Evolutionary conservation across 2,113 vertebrate species (phyloP).

Genomic region (Micromys minutus): DNA sequence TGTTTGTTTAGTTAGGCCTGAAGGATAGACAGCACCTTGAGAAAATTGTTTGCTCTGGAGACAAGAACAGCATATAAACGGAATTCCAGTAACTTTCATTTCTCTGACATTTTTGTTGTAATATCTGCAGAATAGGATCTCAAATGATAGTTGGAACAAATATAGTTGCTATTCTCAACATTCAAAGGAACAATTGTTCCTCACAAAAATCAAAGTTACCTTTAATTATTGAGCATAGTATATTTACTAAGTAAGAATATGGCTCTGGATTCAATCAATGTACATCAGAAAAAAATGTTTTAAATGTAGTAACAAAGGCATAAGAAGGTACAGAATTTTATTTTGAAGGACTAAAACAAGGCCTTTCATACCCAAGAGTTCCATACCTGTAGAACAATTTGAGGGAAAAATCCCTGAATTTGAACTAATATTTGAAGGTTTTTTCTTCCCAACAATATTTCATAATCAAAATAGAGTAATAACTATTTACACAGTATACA

Average conservation of each 20-base stretch:
- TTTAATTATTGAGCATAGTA: not conserved
- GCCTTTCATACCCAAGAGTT: not conserved
- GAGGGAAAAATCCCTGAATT: not conserved
- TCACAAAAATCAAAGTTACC: slow-evolving; percentile 6
- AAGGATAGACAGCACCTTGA: not conserved
- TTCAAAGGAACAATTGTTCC: slow-evolving; percentile 14
- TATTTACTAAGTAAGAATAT: not conserved
- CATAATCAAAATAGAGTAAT: not conserved
- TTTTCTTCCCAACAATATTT: not conserved
- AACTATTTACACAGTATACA: not conserved
- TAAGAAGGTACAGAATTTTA: not conserved
- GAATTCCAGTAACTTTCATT: slow-evolving; percentile 14
- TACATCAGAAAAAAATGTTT: not conserved
- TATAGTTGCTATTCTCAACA: not conserved
- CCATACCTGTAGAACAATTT: not conserved
- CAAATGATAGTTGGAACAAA: not conserved
- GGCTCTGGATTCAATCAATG: not conserved
- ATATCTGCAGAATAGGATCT: not conserved
- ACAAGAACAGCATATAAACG: not conserved
- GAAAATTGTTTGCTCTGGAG: slow-evolving; percentile 4
- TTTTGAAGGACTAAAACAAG: slow-evolving; percentile 5
- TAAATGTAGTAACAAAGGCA: not conserved
- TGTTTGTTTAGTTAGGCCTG: not conserved
- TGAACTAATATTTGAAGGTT: not conserved
- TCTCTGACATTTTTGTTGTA: slow-evolving; percentile 27